Base-by-base conservation (phyloP, 1,140 invertebrate genomes). In the Gonatopus flavifemur region DNA sequence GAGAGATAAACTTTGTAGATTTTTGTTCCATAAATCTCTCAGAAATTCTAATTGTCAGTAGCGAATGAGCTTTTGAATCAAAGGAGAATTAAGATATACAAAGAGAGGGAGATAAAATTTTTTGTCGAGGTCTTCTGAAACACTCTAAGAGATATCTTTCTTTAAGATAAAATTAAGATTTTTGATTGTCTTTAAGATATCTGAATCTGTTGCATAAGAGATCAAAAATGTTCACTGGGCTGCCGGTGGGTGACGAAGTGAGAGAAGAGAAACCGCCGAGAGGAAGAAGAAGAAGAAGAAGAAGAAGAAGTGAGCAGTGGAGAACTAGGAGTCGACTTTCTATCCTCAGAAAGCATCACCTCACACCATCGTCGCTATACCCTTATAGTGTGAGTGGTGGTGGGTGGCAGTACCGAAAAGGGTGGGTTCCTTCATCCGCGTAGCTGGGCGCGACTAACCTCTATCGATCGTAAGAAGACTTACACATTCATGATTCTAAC, bases 381-480 rank as follows among this genome's bases (percentile, higher is more conserved):
- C 16, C 33, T 36, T 7, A 12, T n/a, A n/a, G n/a, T n/a, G n/a
- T n/a, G n/a, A 37, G 40, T 31, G 41, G 24, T 22, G 40, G 40
- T 28, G n/a, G 51, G 44, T 41, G 41, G 40, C 41, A 48, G 38
- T 25, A 36, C 45, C 46, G 58, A 61, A 52, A 61, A 57, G 47
- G 59, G 60, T 57, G 60, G 62, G 47, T 57, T 50, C 51, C 48
- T 64, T 63, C 65, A 62, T 66, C 55, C 65, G 56, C 63, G 62
- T 65, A 58, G 56, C 65, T 64, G 65, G 65, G 66, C 66, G 65
- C 63, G 67, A 69, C 67, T 69, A 69, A 69, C 67, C 65, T 67
- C 63, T 69, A 69, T 69, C 58, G 67, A 69, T 69, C 67, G 66
- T 67, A 67, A 69, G 65, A 66, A 69, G 65, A 54, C 63, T 67